These are phyloP conservation scores for Ochropleura leucogaster DNA, from an alignment of 2,888 invertebrate species.

Conservation along the genomic window DNA sequence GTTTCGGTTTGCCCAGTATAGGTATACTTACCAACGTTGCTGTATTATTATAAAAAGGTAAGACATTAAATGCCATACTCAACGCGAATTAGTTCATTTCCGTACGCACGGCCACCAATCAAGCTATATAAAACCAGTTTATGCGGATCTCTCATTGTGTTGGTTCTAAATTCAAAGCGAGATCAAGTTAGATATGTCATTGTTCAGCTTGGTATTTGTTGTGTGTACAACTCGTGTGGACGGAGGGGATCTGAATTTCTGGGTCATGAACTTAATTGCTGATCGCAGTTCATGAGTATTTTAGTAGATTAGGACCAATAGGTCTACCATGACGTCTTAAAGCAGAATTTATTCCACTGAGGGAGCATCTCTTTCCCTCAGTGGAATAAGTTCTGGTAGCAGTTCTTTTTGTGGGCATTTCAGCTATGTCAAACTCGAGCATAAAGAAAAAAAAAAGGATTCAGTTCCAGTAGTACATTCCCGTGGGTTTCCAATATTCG, in stretches of 20 bases:
- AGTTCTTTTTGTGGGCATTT: too few relatives aligned
- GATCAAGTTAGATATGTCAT: too few relatives aligned
- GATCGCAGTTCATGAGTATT: not conserved
- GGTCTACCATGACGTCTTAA: too few relatives aligned
- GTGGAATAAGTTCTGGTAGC: too few relatives aligned
- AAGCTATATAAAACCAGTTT: too few relatives aligned
- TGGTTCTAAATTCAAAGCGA: too few relatives aligned
- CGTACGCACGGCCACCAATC: not conserved
- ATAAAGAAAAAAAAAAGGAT: not conserved
- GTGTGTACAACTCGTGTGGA: conserved; percentile 1
- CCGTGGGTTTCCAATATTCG: not conserved
- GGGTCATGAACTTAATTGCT: not conserved
- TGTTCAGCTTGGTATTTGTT: too few relatives aligned
- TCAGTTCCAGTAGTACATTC: not conserved
- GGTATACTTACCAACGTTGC: not conserved
- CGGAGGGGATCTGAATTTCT: not conserved
- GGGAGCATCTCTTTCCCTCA: too few relatives aligned
- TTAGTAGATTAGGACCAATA: too few relatives aligned
- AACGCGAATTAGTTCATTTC: not conserved
- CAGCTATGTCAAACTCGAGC: too few relatives aligned
- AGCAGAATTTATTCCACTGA: too few relatives aligned
- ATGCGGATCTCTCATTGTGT: too few relatives aligned
- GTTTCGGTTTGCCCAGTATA: not conserved
- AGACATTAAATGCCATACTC: not conserved
- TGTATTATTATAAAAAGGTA: not conserved